phyloP scores from a whole-genome alignment of 2,888 invertebrate genomes.

The Mycalesis mineus region DNA sequence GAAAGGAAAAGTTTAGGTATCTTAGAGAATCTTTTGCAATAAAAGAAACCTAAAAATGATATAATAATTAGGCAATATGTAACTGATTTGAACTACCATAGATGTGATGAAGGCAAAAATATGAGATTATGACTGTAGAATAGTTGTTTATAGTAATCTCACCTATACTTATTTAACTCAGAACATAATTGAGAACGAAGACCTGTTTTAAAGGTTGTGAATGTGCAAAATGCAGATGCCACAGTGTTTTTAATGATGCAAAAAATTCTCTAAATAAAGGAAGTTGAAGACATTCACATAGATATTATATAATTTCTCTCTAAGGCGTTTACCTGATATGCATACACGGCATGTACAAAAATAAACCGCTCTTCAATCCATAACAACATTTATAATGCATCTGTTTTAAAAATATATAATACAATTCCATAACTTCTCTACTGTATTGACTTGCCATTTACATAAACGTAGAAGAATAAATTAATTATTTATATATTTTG shows the following conservation, averaged over 20 bases:
- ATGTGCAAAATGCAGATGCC: too few species aligned
- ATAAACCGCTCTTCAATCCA: conserved; percentile 65
- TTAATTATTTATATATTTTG: too few species aligned
- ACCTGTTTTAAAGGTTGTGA: too few species aligned
- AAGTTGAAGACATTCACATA: conserved; percentile 38
- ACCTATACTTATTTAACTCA: too few species aligned
- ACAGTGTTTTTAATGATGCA: conserved; percentile 27
- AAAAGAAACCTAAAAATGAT: not conserved
- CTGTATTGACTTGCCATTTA: conserved; percentile 21
- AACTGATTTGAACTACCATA: too few species aligned
- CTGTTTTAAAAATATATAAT: conserved; percentile 19
- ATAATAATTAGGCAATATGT: too few species aligned
- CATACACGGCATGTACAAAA: conserved; percentile 70
- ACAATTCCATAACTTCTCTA: conserved; percentile 7
- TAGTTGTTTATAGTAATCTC: too few species aligned
- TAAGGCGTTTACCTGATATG: conserved; percentile 73
- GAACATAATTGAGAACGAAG: too few species aligned
- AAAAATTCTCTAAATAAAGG: conserved; percentile 25
- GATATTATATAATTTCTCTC: conserved; percentile 34
- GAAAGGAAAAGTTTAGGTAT: conserved; percentile 26
- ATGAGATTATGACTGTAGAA: too few species aligned
- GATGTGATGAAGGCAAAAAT: too few species aligned
- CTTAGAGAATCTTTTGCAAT: conserved; percentile 14
- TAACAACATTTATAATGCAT: conserved; percentile 48
- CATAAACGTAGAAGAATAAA: not conserved